Evolutionary conservation across 2,797 vertebrate species (phyloP).

Genomic region (Telmatherina bonti): DNA sequence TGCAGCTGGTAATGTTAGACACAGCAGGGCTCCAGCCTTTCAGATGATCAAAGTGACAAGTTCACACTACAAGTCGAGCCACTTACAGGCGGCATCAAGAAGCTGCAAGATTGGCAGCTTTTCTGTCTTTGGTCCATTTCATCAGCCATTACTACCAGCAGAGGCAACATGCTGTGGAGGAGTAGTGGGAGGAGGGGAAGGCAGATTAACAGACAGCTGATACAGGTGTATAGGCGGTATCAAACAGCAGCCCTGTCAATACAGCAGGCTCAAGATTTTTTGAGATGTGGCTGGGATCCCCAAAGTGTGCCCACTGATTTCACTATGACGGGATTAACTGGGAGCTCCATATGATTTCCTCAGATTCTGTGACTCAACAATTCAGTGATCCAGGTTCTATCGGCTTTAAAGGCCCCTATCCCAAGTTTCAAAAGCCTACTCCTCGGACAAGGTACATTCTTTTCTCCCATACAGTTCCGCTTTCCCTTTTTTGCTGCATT

Average conservation of each 20-base stretch:
- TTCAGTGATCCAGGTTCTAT: conserved; percentile 82
- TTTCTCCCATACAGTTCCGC: conserved; percentile 69
- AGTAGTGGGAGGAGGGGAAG: conserved; percentile 73
- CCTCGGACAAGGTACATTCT: conserved; percentile 79
- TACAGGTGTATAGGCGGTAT: conserved; percentile 81
- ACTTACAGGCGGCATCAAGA: conserved; percentile 76
- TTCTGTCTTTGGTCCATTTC: conserved; percentile 81
- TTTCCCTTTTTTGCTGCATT: conserved; percentile 75
- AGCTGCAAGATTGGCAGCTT: conserved; percentile 80
- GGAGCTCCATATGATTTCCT: conserved; percentile 78
- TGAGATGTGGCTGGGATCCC: conserved; percentile 64
- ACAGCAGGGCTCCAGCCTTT: conserved; percentile 76
- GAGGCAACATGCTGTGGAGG: conserved; percentile 69
- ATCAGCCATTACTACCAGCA: conserved; percentile 74
- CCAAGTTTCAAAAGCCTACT: conserved; percentile 80
- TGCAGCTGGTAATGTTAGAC: conserved; percentile 79
- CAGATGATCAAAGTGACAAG: conserved; percentile 78
- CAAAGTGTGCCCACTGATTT: conserved; percentile 66
- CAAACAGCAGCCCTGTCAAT: conserved; percentile 80
- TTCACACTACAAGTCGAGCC: conserved; percentile 71
- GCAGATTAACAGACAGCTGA: conserved; percentile 84
- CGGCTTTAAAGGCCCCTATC: conserved; percentile 81
- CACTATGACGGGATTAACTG: conserved; percentile 81
- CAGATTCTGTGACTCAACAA: conserved; percentile 86
- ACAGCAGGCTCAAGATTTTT: conserved; percentile 68